A percentile compares a stretch with the other conserved stretches of the same genome.
phyloP scores from a whole-genome alignment of 2,797 vertebrate genomes.

The Cynodonichthys magdalenae region DNA sequence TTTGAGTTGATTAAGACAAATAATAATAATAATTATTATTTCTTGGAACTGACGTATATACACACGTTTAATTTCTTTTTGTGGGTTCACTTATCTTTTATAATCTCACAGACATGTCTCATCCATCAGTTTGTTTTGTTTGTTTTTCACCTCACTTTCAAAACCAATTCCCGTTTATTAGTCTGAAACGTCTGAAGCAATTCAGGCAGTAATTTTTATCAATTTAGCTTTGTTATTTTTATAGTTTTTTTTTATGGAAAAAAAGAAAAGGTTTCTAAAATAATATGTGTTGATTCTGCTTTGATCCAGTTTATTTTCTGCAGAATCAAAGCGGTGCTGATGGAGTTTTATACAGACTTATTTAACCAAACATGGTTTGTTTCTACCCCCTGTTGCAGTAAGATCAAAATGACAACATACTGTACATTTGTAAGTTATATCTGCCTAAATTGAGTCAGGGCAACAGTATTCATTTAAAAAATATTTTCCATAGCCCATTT shows the following conservation, averaged over 20 bases:
- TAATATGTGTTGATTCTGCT: not conserved
- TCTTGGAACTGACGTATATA: slow-evolving; percentile 4
- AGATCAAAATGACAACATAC: slow-evolving; percentile 44
- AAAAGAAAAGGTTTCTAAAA: too few relatives aligned
- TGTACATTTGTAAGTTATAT: slow-evolving; percentile 32
- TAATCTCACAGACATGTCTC: slow-evolving; percentile 43
- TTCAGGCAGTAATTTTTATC: not conserved
- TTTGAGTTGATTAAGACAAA: slow-evolving; percentile 20
- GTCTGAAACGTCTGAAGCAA: not conserved
- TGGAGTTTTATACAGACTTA: slow-evolving; percentile 21
- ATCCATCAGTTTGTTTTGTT: slow-evolving; percentile 8
- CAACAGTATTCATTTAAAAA: slow-evolving; percentile 34
- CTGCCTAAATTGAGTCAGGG: slow-evolving; percentile 48
- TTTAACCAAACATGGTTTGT: slow-evolving; percentile 40
- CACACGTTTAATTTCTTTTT: not conserved
- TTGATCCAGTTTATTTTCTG: not conserved
- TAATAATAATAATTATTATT: not conserved
- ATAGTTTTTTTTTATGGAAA: too few relatives aligned
- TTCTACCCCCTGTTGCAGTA: slow-evolving; percentile 13
- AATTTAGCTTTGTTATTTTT: too few relatives aligned
- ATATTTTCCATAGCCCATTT: slow-evolving; percentile 21
- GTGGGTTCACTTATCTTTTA: slow-evolving; percentile 36
- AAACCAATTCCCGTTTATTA: slow-evolving; percentile 23
- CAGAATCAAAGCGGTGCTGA: slow-evolving; percentile 4
- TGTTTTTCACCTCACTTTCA: slow-evolving; percentile 17